Percentiles rank a stretch among this genome's conserved stretches.
Conservation (phyloP, 2,888 invertebrate genomes). For the Stenchaetothrips biformis region DNA sequence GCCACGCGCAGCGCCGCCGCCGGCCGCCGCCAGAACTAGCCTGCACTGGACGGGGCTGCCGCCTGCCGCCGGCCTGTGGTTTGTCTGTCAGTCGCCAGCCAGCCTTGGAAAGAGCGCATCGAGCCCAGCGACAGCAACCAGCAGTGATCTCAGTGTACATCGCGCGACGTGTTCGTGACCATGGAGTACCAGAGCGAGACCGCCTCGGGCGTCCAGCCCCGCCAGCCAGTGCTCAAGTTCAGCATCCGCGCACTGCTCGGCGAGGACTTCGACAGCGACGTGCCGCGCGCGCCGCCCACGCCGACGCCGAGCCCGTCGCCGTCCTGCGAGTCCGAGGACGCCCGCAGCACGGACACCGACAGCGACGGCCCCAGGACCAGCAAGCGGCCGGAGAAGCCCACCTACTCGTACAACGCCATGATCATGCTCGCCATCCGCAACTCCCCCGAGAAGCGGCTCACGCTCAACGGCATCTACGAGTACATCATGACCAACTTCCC, state of each 20-base stretch:
- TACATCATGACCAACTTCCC: conserved; percentile 99
- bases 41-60: no score
- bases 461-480: conserved; percentile 95
- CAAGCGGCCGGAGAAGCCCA: conserved; percentile 85
- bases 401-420: conserved; percentile 96
- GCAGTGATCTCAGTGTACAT: no score
- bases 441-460: conserved; percentile 87
- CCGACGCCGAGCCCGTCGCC: conserved; percentile 45
- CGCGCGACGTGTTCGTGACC: not conserved
- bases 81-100: not conserved
- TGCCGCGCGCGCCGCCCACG: conserved; percentile 12
- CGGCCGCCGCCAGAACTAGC: conserved; percentile 43
- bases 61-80: no score
- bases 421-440: conserved; percentile 99
- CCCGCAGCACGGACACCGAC: conserved; percentile 41
- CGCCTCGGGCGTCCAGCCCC: not conserved
- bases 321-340: conserved; percentile 38
- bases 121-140: not conserved
- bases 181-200: not conserved
- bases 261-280: conserved; percentile 68
- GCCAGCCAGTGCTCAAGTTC: conserved; percentile 6
- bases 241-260: conserved; percentile 43
- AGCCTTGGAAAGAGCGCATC: not conserved
- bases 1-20: conserved; percentile 37
- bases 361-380: conserved; percentile 39